Conservation (phyloP, 2,888 invertebrate genomes). For the Bugula neritina region DNA sequence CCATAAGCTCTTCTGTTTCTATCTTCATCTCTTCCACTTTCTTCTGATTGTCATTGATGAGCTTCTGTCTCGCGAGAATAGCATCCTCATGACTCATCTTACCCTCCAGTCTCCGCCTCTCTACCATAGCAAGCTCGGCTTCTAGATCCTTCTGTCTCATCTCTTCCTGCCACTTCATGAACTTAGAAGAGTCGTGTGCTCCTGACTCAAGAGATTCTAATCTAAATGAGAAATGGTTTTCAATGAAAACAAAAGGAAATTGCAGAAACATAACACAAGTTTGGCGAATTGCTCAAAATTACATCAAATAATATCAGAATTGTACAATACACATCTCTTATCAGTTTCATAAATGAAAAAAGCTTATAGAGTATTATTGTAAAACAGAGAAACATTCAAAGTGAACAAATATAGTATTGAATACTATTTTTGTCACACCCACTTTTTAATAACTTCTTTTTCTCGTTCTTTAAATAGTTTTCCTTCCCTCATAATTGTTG, state of each 20-base stretch:
- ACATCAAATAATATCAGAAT: too few relatives aligned
- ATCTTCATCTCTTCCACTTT: conserved; percentile 48
- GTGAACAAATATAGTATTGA: too few relatives aligned
- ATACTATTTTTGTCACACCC: too few relatives aligned
- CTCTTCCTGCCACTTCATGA: conserved; percentile 49
- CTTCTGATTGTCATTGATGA: conserved; percentile 44
- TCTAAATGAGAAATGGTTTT: conserved; percentile 32
- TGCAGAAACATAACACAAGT: too few relatives aligned
- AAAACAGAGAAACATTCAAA: too few relatives aligned
- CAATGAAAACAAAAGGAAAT: too few relatives aligned
- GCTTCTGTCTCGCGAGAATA: conserved; percentile 47
- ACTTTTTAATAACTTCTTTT: conserved; percentile 46
- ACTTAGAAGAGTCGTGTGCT: conserved; percentile 43
- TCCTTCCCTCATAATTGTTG: conserved; percentile 50
- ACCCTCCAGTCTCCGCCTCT: conserved; percentile 47
- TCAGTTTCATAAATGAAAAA: too few relatives aligned
- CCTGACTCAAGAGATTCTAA: conserved; percentile 47
- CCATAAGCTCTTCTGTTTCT: conserved; percentile 32
- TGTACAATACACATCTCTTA: too few relatives aligned
- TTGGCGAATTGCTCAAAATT: too few relatives aligned
- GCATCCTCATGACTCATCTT: conserved; percentile 54
- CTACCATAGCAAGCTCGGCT: conserved; percentile 44
- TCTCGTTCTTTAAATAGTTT: conserved; percentile 46
- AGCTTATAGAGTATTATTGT: too few relatives aligned
- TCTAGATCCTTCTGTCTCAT: conserved; percentile 47